Evolutionary conservation across 2,888 invertebrate genomes (phyloP), one percentile per base, ranked within the genome.

Genomic region (Platycnemis pennipes): DNA sequence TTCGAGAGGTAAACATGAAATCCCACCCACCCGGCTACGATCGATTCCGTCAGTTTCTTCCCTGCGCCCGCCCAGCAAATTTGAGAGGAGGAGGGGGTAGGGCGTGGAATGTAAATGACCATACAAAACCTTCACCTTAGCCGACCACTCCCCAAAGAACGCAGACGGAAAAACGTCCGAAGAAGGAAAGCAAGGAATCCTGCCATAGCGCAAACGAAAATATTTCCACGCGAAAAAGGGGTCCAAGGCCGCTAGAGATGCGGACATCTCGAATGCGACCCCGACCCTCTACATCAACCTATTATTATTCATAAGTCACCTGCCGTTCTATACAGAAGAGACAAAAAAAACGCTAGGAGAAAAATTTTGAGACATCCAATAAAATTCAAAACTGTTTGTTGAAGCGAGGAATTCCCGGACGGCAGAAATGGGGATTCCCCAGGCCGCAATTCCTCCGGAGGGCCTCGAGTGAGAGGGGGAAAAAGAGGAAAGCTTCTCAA

Each of bases 401-500:
- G 91, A 63, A 63, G 91, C 56, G 26, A 44, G 91, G 63, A 91
- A 91, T 91, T 91, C 91, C 91, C 91, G 69, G 53, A 53, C 89
- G 53, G 45, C 91, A 44, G 91, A 91, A 44, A 63, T 69, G 26
- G 91, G 91, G 91, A 91, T n/a, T 91, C 91, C 91, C 91, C 63
- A 91, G 63, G 63, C 91, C 91, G 91, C 91, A 91, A 91, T 45
- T 63, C 91, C 91, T 11, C 44, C 42, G 53, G 19, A 26, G 42
- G 91, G 56, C 49, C 13, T 44, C 26, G 46, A 86, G 42, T 16
- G 86, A 46, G 87, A 45, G 45, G 13, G 13, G 45, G 44, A 26
- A 46, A 22, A 42, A 26, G 44, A 46, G 87, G n/a, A 87, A 87
- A 46, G 45, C 45, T 44, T 45, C 77, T 31, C n/a, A n/a, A 77